Evolutionary conservation across 2,113 vertebrate genomes (phyloP).

Genomic region (Silurus meridionalis): DNA sequence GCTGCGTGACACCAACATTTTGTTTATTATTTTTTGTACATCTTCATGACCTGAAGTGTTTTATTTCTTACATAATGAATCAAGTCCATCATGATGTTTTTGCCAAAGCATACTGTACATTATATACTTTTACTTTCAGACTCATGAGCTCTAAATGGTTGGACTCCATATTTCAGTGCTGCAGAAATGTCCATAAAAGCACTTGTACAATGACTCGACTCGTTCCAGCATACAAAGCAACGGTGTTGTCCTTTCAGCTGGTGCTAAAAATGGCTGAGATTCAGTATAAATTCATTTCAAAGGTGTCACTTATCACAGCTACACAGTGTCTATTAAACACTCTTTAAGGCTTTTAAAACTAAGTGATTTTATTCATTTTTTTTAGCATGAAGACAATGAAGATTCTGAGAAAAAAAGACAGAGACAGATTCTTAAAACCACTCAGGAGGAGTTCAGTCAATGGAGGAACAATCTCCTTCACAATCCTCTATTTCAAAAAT

Average conservation of each 20-base stretch:
- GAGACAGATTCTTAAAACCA: neutral
- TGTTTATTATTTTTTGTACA: neutral
- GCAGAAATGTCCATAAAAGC: constrained; percentile 39
- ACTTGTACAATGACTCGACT: constrained; percentile 3
- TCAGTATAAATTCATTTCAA: constrained; percentile 38
- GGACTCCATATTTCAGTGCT: constrained; percentile 28
- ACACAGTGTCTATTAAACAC: neutral
- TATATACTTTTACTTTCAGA: constrained; percentile 46
- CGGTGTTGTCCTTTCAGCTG: constrained; percentile 62
- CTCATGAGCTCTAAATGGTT: constrained; percentile 40
- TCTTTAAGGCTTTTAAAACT: fast-evolving
- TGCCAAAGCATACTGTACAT: neutral
- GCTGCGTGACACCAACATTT: neutral
- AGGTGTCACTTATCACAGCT: constrained; percentile 44
- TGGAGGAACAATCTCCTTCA: constrained; percentile 58
- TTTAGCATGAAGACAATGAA: constrained; percentile 41
- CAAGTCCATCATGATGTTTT: neutral
- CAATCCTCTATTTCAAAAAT: neutral
- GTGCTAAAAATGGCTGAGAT: constrained; percentile 61
- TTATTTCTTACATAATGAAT: neutral
- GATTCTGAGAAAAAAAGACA: neutral
- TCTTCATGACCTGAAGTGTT: neutral
- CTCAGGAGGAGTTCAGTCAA: constrained; percentile 44
- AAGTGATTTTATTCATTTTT: neutral
- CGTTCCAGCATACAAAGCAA: constrained; percentile 44